Conservation (phyloP, 2,113 vertebrate species). For the Dicerorhinus sumatrensis region DNA sequence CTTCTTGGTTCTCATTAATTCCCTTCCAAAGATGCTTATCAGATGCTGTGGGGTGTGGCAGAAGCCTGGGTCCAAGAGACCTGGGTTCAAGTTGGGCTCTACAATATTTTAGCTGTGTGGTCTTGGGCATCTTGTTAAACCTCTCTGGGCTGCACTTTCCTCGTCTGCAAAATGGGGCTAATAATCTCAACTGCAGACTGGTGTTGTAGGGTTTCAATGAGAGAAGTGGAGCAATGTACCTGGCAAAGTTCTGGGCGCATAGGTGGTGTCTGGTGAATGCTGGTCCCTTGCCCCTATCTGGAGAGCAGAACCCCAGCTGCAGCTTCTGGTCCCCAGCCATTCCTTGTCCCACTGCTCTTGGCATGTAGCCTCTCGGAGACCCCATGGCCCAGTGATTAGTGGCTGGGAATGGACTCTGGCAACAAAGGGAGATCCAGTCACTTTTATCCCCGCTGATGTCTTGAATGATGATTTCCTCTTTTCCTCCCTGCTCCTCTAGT, state of each 20-base stretch:
- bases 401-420: constrained; percentile 34
- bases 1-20: background rate
- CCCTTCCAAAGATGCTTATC: background rate
- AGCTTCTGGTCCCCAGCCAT: background rate
- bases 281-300: background rate
- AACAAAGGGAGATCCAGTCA: constrained; percentile 79
- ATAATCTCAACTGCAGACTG: background rate
- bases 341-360: background rate
- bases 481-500: constrained; percentile 10
- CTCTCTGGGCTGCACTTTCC: background rate
- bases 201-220: background rate
- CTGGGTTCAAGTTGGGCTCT: background rate
- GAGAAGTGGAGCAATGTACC: background rate
- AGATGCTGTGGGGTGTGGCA: background rate
- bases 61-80: background rate
- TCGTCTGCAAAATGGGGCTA: background rate
- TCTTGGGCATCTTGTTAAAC: background rate
- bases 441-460: constrained; percentile 77
- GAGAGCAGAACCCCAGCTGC: background rate
- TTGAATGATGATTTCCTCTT: constrained; percentile 73
- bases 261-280: background rate
- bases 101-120: background rate
- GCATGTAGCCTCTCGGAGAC: background rate
- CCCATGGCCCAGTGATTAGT: background rate
- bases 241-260: background rate